These are phyloP conservation scores for Gavia stellata DNA, from an alignment of 2,113 vertebrate species.

Conservation along the genomic window DNA sequence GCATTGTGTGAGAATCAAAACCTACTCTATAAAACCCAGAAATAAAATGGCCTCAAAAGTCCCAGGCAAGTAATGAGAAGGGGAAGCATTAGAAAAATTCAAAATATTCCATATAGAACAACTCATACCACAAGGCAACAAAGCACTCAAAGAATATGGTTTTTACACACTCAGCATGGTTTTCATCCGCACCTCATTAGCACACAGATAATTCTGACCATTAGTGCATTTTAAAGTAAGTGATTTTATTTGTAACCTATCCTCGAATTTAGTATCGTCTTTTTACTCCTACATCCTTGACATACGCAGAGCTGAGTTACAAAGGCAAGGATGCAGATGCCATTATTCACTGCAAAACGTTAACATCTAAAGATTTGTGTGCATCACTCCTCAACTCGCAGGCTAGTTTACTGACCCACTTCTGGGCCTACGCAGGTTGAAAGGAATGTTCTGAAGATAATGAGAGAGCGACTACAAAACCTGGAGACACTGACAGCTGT, in stretches of 20 bases:
- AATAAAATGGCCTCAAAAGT: not conserved
- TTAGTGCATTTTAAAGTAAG: not conserved
- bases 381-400: not conserved
- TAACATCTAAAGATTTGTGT: not conserved
- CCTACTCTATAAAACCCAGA: not conserved
- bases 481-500: slow-evolving; percentile 17
- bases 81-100: not conserved
- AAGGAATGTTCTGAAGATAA: not conserved
- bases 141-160: slow-evolving; percentile 9
- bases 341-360: not conserved
- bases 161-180: slow-evolving; percentile 16
- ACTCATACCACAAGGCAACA: slow-evolving; percentile 4
- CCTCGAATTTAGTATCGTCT: not conserved
- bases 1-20: not conserved
- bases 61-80: not conserved
- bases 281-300: not conserved
- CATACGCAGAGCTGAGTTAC: not conserved
- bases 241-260: not conserved
- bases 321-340: not conserved
- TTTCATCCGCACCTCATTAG: slow-evolving; percentile 33
- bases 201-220: slow-evolving; percentile 10
- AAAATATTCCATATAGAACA: slow-evolving; percentile 5
- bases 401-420: not conserved
- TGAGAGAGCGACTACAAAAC: not conserved
- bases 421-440: slow-evolving; percentile 14